Evolutionary conservation across 2,113 vertebrate genomes (phyloP), one percentile per base, ranked within the genome.

Genomic region (Gavialis gangeticus): DNA sequence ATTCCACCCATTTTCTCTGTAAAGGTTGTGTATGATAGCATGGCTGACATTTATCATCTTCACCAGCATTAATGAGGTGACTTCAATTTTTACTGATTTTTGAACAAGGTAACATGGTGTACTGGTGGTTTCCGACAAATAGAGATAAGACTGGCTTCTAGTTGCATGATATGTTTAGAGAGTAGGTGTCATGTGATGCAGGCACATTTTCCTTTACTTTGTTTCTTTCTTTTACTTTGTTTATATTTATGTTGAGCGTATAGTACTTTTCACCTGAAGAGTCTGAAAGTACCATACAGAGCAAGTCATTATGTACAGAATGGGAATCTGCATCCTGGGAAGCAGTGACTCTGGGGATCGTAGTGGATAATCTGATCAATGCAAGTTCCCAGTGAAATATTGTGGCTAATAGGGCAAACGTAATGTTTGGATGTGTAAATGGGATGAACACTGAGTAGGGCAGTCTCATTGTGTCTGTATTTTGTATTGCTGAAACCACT

Each of bases 31-130:
- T 9, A 12, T 4, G 1, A 75, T 28, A 81, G 83, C 80, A 28
- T 1, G 3, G 13, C 79, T 95, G 58, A 34, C 24, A 21, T 92
- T 85, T 88, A 63, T 25, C 89, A 89, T 57, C 7, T 0, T 56
- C 85, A 9, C 28, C 3, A 16, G 1, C 0, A 0, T 64, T 81
- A 30, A 69, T 46, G 69, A 69, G 55, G 13, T 63, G 6, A 28
- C 25, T 89, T 80, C 2, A 1, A 2, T 81, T 92, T 62, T 27
- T 62, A 16, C 4, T 27, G 2, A 79, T 9, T 21, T 15, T 86
- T 59, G 56, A 60, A 27, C 5, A 17, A n/a, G n/a, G 4, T 89
- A 18, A 60, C 30, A 79, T 34, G 34, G 46, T 46, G 46, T 46
- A 46, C 46, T 46, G 46, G 46, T 46, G 46, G 46, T 46, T 46